These are phyloP conservation scores for Melanotaenia pygmaea DNA, from an alignment of 2,797 vertebrate genomes.

Conservation along the genomic window DNA sequence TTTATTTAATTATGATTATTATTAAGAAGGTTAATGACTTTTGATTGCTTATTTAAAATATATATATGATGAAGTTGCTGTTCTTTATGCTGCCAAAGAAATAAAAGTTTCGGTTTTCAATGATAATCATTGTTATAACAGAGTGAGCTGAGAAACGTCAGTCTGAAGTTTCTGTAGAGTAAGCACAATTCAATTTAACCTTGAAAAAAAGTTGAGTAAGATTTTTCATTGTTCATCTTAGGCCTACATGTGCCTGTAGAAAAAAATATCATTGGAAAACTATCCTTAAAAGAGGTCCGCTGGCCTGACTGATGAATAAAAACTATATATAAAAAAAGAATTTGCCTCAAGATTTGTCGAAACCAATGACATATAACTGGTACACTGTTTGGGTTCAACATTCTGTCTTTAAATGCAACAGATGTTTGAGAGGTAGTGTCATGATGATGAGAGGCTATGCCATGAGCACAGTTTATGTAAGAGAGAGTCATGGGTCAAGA, in stretches of 20 bases:
- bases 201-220: conserved; percentile 5
- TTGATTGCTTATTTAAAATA: neutral
- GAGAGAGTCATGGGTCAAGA: conserved; percentile 47
- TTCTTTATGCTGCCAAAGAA: neutral
- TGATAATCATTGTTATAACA: neutral
- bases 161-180: neutral
- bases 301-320: conserved; percentile 2
- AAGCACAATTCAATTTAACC: conserved; percentile 26
- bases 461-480: conserved; percentile 60
- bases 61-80: neutral
- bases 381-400: conserved; percentile 2
- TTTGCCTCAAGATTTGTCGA: neutral
- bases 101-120: neutral
- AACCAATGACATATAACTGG: neutral
- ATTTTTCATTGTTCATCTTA: neutral
- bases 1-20: neutral
- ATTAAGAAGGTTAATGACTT: neutral
- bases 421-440: conserved; percentile 21
- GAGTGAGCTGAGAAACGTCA: neutral
- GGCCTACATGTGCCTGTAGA: neutral
- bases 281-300: neutral
- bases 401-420: conserved; percentile 17
- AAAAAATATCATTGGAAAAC: conserved; percentile 8
- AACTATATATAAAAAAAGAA: neutral
- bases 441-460: conserved; percentile 28